These are phyloP conservation scores for Labrus mixtus DNA, from an alignment of 2,113 vertebrate genomes.

Conservation along the genomic window DNA sequence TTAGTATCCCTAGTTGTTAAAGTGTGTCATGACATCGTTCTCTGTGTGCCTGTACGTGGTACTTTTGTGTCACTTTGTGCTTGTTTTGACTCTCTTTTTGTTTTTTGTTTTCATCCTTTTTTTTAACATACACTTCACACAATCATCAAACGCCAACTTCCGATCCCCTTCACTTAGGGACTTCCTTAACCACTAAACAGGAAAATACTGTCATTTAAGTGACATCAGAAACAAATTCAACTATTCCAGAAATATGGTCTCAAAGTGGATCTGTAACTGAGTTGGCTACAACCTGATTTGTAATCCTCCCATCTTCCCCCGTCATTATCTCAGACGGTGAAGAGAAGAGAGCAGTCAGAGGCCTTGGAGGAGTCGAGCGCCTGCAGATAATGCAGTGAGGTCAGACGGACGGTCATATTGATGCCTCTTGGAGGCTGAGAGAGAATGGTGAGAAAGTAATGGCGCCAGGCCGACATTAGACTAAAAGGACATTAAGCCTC, in stretches of 20 bases:
- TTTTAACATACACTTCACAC: too few species aligned
- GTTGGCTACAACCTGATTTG: constrained; percentile 31
- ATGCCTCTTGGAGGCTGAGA: constrained; percentile 50
- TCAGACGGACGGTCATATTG: constrained; percentile 54
- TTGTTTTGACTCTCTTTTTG: not conserved
- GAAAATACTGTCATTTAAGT: not conserved
- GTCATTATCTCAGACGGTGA: constrained; percentile 6
- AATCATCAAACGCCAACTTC: not conserved
- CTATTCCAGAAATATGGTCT: not conserved
- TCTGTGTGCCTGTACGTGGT: too few species aligned
- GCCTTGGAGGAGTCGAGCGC: constrained; percentile 43
- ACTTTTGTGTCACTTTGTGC: not conserved
- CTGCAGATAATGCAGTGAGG: constrained; percentile 60
- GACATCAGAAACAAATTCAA: not conserved
- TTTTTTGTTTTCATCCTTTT: too few species aligned
- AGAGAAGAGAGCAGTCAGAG: constrained; percentile 5
- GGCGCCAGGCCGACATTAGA: constrained; percentile 56
- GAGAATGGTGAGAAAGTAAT: constrained; percentile 60
- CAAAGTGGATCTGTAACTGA: constrained; percentile 23
- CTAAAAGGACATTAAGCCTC: constrained; percentile 59
- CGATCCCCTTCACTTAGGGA: not conserved
- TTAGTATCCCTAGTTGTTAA: too few species aligned
- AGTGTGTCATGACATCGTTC: too few species aligned
- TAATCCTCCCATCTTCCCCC: constrained; percentile 21
- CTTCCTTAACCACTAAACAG: not conserved